phyloP scores from a whole-genome alignment of 2,113 vertebrate species.

The Mormyrus lacerda region DNA sequence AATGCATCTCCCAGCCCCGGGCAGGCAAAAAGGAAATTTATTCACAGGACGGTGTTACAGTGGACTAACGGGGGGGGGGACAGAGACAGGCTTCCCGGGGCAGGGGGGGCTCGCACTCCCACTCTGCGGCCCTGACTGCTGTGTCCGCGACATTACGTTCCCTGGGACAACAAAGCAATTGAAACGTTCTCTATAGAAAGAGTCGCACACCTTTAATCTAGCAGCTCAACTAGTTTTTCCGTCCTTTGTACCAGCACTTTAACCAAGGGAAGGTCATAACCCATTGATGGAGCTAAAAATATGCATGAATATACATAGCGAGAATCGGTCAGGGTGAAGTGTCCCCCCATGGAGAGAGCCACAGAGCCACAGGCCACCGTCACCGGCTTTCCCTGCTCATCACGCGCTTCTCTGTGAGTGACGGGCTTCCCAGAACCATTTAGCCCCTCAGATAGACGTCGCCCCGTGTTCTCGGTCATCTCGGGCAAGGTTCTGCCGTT shows the following conservation, averaged over 20 bases:
- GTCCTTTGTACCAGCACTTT: neutral
- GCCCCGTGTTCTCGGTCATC: neutral
- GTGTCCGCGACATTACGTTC: neutral
- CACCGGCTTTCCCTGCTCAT: neutral
- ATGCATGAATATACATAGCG: neutral
- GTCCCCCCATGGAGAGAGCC: neutral
- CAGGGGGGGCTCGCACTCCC: neutral
- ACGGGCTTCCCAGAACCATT: neutral
- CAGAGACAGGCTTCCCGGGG: neutral
- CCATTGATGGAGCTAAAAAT: neutral
- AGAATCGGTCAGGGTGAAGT: neutral
- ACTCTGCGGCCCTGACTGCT: neutral
- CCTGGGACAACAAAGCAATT: neutral
- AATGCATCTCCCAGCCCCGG: conserved; percentile 72
- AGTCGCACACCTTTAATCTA: neutral
- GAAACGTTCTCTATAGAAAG: neutral
- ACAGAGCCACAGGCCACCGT: accelerated
- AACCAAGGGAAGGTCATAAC: neutral
- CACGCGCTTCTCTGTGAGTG: neutral
- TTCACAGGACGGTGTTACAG: conserved; percentile 71
- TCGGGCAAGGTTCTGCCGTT: neutral
- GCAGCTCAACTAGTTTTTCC: neutral
- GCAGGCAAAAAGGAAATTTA: conserved; percentile 73
- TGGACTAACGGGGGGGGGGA: conserved; percentile 45
- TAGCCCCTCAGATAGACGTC: neutral